Conservation (phyloP, 2,888 invertebrate genomes). For the Podotricha telesiphe region DNA sequence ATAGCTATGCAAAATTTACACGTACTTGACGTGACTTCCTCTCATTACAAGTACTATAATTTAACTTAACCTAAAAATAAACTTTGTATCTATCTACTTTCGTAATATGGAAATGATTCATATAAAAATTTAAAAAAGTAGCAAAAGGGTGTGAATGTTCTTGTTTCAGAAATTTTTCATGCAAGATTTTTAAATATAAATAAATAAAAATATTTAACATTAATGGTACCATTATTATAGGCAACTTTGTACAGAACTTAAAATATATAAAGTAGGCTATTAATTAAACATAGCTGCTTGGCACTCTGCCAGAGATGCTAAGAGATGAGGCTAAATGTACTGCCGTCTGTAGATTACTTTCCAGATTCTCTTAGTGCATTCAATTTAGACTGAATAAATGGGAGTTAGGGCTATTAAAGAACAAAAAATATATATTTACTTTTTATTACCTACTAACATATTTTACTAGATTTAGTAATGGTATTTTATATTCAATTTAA, state of each 20-base stretch:
- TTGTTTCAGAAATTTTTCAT: no score
- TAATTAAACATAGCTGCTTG: conserved; percentile 33
- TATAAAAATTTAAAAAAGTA: no score
- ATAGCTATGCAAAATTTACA: background rate
- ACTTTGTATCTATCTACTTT: no score
- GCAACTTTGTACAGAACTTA: background rate
- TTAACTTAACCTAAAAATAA: no score
- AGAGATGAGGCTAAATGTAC: conserved; percentile 32
- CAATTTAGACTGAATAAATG: conserved; percentile 30
- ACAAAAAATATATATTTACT: no score
- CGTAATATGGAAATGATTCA: no score
- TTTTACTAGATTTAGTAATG: no score
- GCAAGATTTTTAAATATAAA: no score
- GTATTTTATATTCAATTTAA: no score
- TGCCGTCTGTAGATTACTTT: conserved; percentile 29
- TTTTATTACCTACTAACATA: no score
- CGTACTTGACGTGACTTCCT: background rate
- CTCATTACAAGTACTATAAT: background rate
- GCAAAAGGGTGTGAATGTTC: no score
- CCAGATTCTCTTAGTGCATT: conserved; percentile 34
- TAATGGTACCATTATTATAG: background rate
- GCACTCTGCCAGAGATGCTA: conserved; percentile 31
- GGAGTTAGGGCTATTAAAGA: background rate
- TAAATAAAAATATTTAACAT: background rate
- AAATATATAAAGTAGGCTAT: conserved; percentile 24